phyloP scores from a whole-genome alignment of 1,140 invertebrate species.

The Samia ricini region DNA sequence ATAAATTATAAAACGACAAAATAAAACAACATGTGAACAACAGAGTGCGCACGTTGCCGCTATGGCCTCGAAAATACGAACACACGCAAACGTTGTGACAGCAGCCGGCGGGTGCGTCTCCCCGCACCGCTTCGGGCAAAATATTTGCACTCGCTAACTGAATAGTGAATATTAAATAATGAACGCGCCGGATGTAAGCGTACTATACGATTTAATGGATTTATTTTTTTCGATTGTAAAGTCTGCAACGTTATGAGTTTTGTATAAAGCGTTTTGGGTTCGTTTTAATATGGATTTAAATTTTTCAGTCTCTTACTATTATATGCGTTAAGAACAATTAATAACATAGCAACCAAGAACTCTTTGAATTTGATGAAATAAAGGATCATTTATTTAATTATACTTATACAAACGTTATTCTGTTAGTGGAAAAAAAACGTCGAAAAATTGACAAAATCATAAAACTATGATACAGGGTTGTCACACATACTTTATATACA shows the following conservation, averaged over 20 bases:
- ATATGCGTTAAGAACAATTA: too few relatives aligned
- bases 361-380: too few relatives aligned
- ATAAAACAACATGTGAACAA: conserved; percentile 29
- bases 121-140: conserved; percentile 12
- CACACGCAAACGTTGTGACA: conserved; percentile 11
- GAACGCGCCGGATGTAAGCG: conserved; percentile 18
- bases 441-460: too few relatives aligned
- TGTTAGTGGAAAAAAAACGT: too few relatives aligned
- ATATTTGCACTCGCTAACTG: conserved; percentile 50
- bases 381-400: too few relatives aligned
- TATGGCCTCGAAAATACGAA: conserved; percentile 5
- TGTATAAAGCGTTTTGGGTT: conserved; percentile 5
- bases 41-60: neutral
- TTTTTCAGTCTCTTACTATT: too few relatives aligned
- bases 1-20: conserved; percentile 39
- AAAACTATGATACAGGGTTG: too few relatives aligned
- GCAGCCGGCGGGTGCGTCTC: conserved; percentile 26
- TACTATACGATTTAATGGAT: neutral
- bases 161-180: conserved; percentile 42
- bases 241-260: neutral
- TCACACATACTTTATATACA: too few relatives aligned
- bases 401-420: too few relatives aligned
- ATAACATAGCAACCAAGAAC: too few relatives aligned
- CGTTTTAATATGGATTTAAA: too few relatives aligned
- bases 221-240: neutral